A percentile compares a stretch with the other conserved stretches of the same genome.
Conservation (phyloP, 2,888 invertebrate genomes). For the Troglohyphantes excavatus region DNA sequence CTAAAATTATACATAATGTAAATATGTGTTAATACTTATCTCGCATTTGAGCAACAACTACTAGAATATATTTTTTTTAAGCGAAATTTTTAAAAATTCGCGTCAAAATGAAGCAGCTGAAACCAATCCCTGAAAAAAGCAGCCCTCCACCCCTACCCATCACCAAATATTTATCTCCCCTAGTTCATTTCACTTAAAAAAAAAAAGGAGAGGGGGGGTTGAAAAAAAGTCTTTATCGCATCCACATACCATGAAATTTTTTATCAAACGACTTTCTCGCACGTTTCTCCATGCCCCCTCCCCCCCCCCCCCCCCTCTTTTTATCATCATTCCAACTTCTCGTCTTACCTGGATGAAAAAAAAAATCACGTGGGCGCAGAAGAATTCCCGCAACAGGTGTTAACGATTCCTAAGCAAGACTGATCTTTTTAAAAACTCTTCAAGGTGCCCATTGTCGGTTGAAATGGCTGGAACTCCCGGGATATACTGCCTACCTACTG, state of each 20-base stretch:
- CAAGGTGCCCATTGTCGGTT: slow-evolving; percentile 45
- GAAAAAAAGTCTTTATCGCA: neutral
- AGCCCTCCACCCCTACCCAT: neutral
- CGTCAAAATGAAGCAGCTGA: neutral
- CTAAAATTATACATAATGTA: no score
- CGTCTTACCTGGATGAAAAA: slow-evolving; percentile 45
- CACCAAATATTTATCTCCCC: neutral
- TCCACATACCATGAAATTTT: slow-evolving; percentile 34
- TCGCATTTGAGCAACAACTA: no score
- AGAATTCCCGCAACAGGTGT: slow-evolving; percentile 71
- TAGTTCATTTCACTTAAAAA: neutral
- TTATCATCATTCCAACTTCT: slow-evolving; percentile 52
- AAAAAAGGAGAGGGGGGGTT: neutral
- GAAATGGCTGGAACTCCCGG: slow-evolving; percentile 44
- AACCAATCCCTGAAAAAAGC: neutral
- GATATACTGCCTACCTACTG: slow-evolving; percentile 66
- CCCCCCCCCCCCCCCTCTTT: slow-evolving; percentile 3
- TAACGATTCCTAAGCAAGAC: slow-evolving; percentile 55
- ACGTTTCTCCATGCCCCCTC: slow-evolving; percentile 20
- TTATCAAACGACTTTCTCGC: slow-evolving; percentile 44
- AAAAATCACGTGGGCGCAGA: slow-evolving; percentile 68
- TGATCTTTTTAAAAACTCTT: slow-evolving; percentile 76
- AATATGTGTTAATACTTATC: no score
- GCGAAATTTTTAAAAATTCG: neutral
- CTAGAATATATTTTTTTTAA: no score